phyloP scores from a whole-genome alignment of 1,140 invertebrate genomes.

The Scaptomyza hsui region DNA sequence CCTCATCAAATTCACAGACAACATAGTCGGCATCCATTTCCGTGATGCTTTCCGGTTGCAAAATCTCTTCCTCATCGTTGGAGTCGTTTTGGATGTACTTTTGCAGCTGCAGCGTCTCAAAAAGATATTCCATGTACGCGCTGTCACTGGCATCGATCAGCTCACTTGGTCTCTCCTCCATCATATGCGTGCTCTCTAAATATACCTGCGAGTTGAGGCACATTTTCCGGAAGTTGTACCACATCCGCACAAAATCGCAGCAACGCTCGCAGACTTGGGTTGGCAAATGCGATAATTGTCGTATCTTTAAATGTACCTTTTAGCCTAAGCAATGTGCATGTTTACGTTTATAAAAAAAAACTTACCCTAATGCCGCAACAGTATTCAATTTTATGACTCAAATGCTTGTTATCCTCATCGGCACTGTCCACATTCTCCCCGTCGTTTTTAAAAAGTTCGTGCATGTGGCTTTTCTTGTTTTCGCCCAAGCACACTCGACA shows the following conservation, averaged over 20 bases:
- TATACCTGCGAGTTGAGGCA: slow-evolving; percentile 72
- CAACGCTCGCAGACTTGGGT: slow-evolving; percentile 57
- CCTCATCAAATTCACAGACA: background rate
- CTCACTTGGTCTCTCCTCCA: slow-evolving; percentile 17
- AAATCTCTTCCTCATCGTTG: slow-evolving; percentile 14
- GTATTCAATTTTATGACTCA: slow-evolving; percentile 51
- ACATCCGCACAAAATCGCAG: slow-evolving; percentile 61
- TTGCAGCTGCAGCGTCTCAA: slow-evolving; percentile 37
- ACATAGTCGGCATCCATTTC: slow-evolving; percentile 16
- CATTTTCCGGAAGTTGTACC: slow-evolving; percentile 71
- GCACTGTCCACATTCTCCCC: background rate
- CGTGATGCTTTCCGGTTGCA: background rate
- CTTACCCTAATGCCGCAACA: slow-evolving; percentile 67
- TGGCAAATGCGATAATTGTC: slow-evolving; percentile 39
- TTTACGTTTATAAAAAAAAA: too few species aligned
- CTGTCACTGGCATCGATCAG: slow-evolving; percentile 35
- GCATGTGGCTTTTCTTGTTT: slow-evolving; percentile 47
- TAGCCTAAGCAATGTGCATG: background rate
- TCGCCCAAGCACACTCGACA: slow-evolving; percentile 72
- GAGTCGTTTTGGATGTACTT: background rate
- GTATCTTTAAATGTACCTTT: slow-evolving; percentile 34
- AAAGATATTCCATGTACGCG: slow-evolving; percentile 55
- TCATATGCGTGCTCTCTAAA: slow-evolving; percentile 39
- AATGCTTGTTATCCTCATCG: background rate
- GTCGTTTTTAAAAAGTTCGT: slow-evolving; percentile 43